A percentile compares a stretch with the other conserved stretches of the same genome.
Evolutionary conservation across 37 sponge, comb jelly and placozoan species (phyloP).

Genomic region (Petrosia ficiformis): DNA sequence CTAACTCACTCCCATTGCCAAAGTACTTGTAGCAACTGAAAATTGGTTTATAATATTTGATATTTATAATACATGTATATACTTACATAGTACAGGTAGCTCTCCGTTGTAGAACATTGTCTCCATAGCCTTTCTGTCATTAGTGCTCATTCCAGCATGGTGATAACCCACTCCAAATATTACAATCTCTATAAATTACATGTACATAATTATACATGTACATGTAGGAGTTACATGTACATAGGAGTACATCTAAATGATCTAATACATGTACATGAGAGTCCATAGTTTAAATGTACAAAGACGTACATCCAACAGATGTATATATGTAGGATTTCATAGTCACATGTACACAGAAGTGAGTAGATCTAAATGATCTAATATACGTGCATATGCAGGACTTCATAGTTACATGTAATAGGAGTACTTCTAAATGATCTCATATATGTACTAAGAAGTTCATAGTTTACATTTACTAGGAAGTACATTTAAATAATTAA

Average conservation of each 20-base stretch:
- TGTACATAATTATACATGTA: too few relatives aligned
- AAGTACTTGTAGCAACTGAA: slow-evolving; percentile 90
- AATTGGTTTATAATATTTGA: neutral
- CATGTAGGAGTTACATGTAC: slow-evolving; percentile 6
- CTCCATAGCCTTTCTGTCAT: slow-evolving; percentile 87
- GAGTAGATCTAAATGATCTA: too few relatives aligned
- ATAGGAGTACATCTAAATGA: neutral
- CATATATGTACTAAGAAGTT: too few relatives aligned
- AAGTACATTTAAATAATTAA: too few relatives aligned
- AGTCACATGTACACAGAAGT: too few relatives aligned
- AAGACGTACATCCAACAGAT: neutral
- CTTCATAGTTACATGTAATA: too few relatives aligned
- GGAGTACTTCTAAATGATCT: too few relatives aligned
- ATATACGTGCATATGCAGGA: too few relatives aligned
- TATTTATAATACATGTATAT: neutral
- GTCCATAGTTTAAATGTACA: neutral
- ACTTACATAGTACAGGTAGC: slow-evolving; percentile 95
- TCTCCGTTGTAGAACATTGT: slow-evolving; percentile 77
- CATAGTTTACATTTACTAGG: too few relatives aligned
- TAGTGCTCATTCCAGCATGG: slow-evolving; percentile 92
- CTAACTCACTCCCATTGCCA: slow-evolving; percentile 92
- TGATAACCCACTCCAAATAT: slow-evolving; percentile 93
- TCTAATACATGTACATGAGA: neutral
- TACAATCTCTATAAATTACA: slow-evolving; percentile 68
- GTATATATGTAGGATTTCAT: too few relatives aligned